phyloP scores from a whole-genome alignment of 2,888 invertebrate genomes.

The Stramonita haemastoma region DNA sequence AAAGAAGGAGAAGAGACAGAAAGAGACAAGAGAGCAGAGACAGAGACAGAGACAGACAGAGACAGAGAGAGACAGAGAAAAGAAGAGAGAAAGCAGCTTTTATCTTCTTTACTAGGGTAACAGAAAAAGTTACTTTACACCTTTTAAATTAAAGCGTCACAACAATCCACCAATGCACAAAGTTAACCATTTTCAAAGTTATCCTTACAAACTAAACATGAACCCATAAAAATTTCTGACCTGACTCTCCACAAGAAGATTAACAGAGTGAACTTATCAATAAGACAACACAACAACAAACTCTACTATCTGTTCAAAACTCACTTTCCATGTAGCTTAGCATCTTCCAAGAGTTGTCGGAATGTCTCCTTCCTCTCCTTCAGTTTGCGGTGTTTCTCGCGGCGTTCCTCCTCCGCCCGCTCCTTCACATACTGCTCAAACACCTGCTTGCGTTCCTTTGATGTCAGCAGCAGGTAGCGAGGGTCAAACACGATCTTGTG shows the following conservation, averaged over 20 bases:
- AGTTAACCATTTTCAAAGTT: too few species aligned
- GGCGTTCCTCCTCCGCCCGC: constrained; percentile 96
- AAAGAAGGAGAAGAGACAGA: too few species aligned
- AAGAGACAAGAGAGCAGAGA: too few species aligned
- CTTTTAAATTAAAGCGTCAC: too few species aligned
- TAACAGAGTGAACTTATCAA: background rate
- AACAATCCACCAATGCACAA: too few species aligned
- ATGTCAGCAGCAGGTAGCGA: constrained; percentile 94
- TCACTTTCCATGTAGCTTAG: constrained; percentile 95
- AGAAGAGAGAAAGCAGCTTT: too few species aligned
- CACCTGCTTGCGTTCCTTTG: constrained; percentile 94
- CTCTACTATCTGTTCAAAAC: constrained; percentile 76
- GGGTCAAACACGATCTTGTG: constrained; percentile 99
- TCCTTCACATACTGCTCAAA: constrained; percentile 93
- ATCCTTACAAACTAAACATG: too few species aligned
- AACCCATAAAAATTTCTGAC: too few species aligned
- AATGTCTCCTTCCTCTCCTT: constrained; percentile 94
- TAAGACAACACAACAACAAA: background rate
- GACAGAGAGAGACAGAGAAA: too few species aligned
- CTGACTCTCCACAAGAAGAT: background rate
- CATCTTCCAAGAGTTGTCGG: constrained; percentile 91
- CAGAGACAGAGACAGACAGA: too few species aligned
- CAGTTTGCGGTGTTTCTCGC: constrained; percentile 96
- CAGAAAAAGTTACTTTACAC: too few species aligned
- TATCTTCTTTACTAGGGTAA: too few species aligned